These are phyloP conservation scores for Esox masquinongy DNA, from an alignment of 2,797 vertebrate species.

Conservation along the genomic window DNA sequence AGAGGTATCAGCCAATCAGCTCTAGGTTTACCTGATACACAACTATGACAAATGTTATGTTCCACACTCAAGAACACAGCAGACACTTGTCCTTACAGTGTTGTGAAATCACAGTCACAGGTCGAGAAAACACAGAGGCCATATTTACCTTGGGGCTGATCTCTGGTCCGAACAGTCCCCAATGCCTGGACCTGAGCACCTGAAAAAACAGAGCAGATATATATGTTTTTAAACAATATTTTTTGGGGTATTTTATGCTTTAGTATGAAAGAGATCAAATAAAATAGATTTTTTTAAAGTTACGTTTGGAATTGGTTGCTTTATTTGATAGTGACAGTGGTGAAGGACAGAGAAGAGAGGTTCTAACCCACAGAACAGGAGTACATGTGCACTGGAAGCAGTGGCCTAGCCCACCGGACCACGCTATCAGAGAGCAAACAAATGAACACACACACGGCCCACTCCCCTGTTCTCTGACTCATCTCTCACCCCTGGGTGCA, in stretches of 20 bases:
- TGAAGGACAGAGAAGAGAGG: too few species aligned
- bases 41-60: background rate
- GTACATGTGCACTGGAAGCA: too few species aligned
- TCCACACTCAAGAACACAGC: background rate
- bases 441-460: conserved; percentile 7
- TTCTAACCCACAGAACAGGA: too few species aligned
- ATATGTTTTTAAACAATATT: background rate
- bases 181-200: conserved; percentile 59
- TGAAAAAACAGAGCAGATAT: conserved; percentile 34
- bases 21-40: background rate
- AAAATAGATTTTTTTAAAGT: too few species aligned
- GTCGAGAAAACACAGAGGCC: background rate
- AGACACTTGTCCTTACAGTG: background rate
- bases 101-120: background rate
- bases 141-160: conserved; percentile 47
- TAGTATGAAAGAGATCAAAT: too few species aligned
- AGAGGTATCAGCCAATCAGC: background rate
- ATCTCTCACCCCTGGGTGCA: conserved; percentile 85
- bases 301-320: background rate
- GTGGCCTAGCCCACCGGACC: too few species aligned
- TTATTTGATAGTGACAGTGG: too few species aligned
- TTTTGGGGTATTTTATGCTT: too few species aligned
- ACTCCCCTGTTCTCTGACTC: background rate
- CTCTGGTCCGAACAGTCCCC: conserved; percentile 45
- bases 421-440: background rate